Evolutionary conservation across 2,113 vertebrate species (phyloP), one percentile per base, ranked within the genome.

Genomic region (Poecilia latipinna): DNA sequence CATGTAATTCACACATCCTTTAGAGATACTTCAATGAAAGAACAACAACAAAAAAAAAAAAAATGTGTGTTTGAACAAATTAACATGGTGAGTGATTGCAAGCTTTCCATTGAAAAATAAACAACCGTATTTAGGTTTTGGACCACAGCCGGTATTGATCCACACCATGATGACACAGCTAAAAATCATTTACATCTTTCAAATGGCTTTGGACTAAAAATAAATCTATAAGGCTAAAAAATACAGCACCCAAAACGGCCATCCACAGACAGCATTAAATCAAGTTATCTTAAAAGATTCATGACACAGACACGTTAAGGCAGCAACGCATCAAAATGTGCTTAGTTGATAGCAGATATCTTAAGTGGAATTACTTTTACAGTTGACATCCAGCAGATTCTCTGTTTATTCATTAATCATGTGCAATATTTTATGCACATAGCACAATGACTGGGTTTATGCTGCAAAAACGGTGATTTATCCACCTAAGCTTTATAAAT

Each of bases 1-100:
- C 15, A 12, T 12, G 74, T 85, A 66, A 83, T 17, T 85, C 67
- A 79, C 61, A 39, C 22, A 28, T 70, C 48, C 60, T 2, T 37
- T 22, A 1, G 13, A 68, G 39, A 63, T 69, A 31, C 6, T 62
- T 2, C 6, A 15, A 62, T 31, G 6, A 28, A 29, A 31, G 28
- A 29, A 63, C 44, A 17, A 63, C 19, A 63, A 63, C 4, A 31
- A 63, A 6, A 24, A 24, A 6, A 24, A 57, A 57, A 10, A 24
- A 10, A 8, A 8, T 57, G 7, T 4, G 3, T 42, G 39, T 24
- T 57, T n/a, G 19, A n/a, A 28, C 7, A 22, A 31, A 71, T 62
- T 74, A 29, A 70, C 22, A 32, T 29, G 22, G 28, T n/a, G 12
- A 19, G 17, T 65, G 37, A 32, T 8, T 54, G 42, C 13, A 64